phyloP scores from a whole-genome alignment of 2,888 invertebrate species.

The Muscina levida region DNA sequence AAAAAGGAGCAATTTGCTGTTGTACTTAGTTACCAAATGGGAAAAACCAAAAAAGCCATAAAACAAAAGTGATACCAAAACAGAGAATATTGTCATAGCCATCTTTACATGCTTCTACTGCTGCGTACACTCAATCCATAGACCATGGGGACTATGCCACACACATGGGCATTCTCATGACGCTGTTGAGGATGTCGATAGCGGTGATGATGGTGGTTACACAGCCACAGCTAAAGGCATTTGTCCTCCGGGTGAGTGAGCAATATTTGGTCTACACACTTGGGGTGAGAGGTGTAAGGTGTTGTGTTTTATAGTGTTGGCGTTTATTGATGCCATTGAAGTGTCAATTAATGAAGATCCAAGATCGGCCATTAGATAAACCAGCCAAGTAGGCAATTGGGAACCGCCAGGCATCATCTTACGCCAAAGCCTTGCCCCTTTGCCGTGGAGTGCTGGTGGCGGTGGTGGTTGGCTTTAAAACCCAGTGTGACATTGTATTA shows the following conservation, averaged over 20 bases:
- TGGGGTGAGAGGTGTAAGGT: slow-evolving; percentile 55
- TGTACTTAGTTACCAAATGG: slow-evolving; percentile 22
- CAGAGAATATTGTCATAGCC: slow-evolving; percentile 43
- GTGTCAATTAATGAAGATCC: slow-evolving; percentile 68
- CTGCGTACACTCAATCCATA: no score
- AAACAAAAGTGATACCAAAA: slow-evolving; percentile 59
- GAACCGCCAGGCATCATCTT: slow-evolving; percentile 20
- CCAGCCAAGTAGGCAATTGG: not conserved
- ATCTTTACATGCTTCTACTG: slow-evolving; percentile 44
- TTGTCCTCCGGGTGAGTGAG: slow-evolving; percentile 16
- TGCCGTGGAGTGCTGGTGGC: not conserved
- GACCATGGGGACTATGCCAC: slow-evolving; percentile 59
- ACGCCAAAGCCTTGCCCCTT: not conserved
- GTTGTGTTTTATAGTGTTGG: slow-evolving; percentile 53
- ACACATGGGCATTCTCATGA: slow-evolving; percentile 58
- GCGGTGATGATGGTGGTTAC: slow-evolving; percentile 24
- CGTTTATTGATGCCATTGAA: slow-evolving; percentile 67
- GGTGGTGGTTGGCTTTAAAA: not conserved
- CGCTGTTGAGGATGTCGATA: slow-evolving; percentile 22
- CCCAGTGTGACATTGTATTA: slow-evolving; percentile 36
- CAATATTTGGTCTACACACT: slow-evolving; percentile 23
- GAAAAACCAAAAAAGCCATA: slow-evolving; percentile 48
- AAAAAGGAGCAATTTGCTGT: slow-evolving; percentile 52
- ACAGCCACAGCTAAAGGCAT: slow-evolving; percentile 30
- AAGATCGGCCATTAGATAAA: slow-evolving; percentile 64